Evolutionary conservation across 1,140 invertebrate genomes (phyloP).

Genomic region (Ooceraea biroi): DNA sequence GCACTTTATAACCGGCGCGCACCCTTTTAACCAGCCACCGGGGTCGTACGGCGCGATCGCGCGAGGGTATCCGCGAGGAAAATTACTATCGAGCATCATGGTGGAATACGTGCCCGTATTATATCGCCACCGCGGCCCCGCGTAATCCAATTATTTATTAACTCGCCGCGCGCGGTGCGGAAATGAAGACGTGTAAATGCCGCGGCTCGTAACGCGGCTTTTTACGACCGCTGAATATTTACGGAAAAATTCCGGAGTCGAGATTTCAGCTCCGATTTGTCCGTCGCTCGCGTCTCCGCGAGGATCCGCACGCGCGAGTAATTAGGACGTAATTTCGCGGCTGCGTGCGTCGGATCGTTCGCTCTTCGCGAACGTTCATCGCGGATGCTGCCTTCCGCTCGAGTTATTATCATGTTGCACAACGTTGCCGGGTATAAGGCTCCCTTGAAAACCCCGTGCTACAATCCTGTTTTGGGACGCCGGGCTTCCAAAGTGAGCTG

Average conservation of each 20-base stretch:
- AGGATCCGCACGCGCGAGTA: too few relatives aligned
- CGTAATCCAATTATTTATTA: conserved; percentile 66
- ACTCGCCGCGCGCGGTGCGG: conserved; percentile 24
- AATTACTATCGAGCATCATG: conserved; percentile 68
- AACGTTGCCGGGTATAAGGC: too few relatives aligned
- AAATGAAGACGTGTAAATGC: conserved; percentile 26
- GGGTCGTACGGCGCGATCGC: not conserved
- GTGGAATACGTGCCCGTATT: conserved; percentile 58
- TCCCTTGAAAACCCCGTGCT: too few relatives aligned
- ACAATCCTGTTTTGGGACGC: conserved; percentile 25
- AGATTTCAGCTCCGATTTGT: conserved; percentile 22
- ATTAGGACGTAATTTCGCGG: too few relatives aligned
- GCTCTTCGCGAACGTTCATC: too few relatives aligned
- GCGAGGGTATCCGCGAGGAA: conserved; percentile 47
- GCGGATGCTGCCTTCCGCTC: too few relatives aligned
- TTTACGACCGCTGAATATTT: conserved; percentile 14
- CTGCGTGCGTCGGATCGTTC: too few relatives aligned
- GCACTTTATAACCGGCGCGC: conserved; percentile 60
- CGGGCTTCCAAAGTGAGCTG: conserved; percentile 23
- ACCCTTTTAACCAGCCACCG: conserved; percentile 65
- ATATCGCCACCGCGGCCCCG: conserved; percentile 42
- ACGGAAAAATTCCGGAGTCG: not conserved
- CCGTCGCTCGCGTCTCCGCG: too few relatives aligned
- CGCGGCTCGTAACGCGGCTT: conserved; percentile 19
- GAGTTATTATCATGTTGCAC: too few relatives aligned